Evolutionary conservation across 2,888 invertebrate genomes (phyloP), one percentile per base, ranked within the genome.

Genomic region (Hypomecis atomaria): DNA sequence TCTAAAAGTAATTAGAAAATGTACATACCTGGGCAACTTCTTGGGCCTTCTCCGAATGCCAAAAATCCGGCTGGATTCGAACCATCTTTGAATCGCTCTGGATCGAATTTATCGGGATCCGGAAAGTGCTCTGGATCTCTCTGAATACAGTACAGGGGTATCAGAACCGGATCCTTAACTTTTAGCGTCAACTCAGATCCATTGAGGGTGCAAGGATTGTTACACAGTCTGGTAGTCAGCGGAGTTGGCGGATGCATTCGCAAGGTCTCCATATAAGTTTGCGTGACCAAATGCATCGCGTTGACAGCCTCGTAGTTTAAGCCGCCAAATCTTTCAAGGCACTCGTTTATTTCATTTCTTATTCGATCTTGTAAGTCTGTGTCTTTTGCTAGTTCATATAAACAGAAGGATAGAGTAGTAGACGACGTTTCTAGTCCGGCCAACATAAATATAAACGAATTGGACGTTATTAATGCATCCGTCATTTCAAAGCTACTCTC

Each of bases 391-490:
- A 92, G 74, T 74, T 92, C 85, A 64, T 90, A 92, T 66, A 92
- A 83, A 81, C 89, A 88, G 78, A 92, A 92, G 10, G 92, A 91
- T 62, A 89, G 75, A 13, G 91, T 90, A 47, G 90, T 90, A 34
- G 92, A 82, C 9, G 92, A 87, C 6, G 92, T 88, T 72, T 92
- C 92, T 68, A 92, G 73, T 1, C 92, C 92, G n/a, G 92, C 92
- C 62, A 92, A 66, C 90, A 92, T 90, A 71, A 92, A 92, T 85
- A 92, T 92, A 75, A 92, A 92, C 56, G 92, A 92, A 78, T 92
- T 92, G 10, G 92, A 92, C 43, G 87, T 92, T 80, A 92, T 92
- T 71, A 92, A 81, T 65, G 85, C 87, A 78, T 92, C 92, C 7
- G 92, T 90, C 90, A 92, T 92, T 49, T 73, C 69, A 71, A 92